phyloP scores from a whole-genome alignment of 2,113 vertebrate species.

The Spizaetus ornatus region DNA sequence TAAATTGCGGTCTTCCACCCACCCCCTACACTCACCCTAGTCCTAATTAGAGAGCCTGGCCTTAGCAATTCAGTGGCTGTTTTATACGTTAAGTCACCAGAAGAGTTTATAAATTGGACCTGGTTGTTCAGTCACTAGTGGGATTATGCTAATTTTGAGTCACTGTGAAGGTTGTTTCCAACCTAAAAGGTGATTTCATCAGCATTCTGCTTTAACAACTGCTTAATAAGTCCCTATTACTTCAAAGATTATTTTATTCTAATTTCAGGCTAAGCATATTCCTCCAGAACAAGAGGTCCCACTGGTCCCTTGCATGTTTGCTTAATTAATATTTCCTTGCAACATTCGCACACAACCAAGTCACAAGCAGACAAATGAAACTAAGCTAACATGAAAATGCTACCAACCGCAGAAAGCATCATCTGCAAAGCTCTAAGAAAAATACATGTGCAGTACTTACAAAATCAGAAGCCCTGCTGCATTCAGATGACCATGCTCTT shows the following conservation, averaged over 20 bases:
- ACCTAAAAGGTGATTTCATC: not conserved
- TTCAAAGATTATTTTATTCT: conserved; percentile 4
- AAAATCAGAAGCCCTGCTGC: not conserved
- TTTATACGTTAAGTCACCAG: not conserved
- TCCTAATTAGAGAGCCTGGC: not conserved
- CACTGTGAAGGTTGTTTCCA: not conserved
- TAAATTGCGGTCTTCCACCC: not conserved
- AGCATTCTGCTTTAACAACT: not conserved
- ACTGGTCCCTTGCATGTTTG: not conserved
- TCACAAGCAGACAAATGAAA: not conserved
- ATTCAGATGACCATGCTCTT: not conserved
- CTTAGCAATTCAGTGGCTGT: not conserved
- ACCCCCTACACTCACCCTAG: not conserved
- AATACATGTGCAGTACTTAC: conserved; percentile 24
- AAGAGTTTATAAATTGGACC: not conserved
- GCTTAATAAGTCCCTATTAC: not conserved
- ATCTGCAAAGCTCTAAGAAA: not conserved
- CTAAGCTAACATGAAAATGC: not conserved
- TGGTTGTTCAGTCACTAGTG: not conserved
- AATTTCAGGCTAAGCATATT: not conserved
- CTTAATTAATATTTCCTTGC: not conserved
- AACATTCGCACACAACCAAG: not conserved
- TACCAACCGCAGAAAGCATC: not conserved
- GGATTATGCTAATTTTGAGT: not conserved
- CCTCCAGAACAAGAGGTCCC: not conserved